A percentile compares a stretch with the other conserved stretches of the same genome.
phyloP scores from a whole-genome alignment of 2,888 invertebrate species.

The Amaurobius ferox region DNA sequence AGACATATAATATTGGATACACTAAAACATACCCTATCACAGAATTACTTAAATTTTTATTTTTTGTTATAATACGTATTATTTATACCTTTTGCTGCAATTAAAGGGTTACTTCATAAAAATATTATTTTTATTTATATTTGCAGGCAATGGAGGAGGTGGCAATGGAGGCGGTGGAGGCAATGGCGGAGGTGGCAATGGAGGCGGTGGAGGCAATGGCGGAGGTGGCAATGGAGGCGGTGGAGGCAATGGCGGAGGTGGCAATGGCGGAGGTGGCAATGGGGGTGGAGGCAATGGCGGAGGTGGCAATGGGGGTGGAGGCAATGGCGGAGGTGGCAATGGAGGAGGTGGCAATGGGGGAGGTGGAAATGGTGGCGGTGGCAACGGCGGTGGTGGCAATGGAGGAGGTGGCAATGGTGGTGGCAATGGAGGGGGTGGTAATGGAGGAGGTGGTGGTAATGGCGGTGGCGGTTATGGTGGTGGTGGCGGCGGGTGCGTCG shows the following conservation, averaged over 20 bases:
- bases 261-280: background rate
- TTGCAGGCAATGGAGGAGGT: too few relatives aligned
- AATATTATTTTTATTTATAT: too few relatives aligned
- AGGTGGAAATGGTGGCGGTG: background rate
- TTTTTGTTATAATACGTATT: too few relatives aligned
- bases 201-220: background rate
- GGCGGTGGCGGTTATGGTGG: background rate
- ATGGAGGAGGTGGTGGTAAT: background rate
- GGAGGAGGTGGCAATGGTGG: conserved; percentile 1
- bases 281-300: background rate
- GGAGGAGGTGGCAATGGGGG: background rate
- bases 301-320: too few relatives aligned
- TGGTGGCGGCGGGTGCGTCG: background rate
- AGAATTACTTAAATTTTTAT: too few relatives aligned
- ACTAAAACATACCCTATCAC: too few relatives aligned
- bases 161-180: too few relatives aligned
- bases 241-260: background rate
- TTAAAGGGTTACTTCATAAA: too few relatives aligned
- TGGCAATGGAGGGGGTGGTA: background rate
- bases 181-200: background rate
- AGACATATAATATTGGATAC: too few relatives aligned
- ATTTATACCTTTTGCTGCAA: too few relatives aligned
- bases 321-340: background rate
- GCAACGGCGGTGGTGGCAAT: conserved; percentile 1
- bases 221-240: background rate